Evolutionary conservation across 2,113 vertebrate genomes (phyloP), one percentile per base, ranked within the genome.

Genomic region (Penelope pileata): DNA sequence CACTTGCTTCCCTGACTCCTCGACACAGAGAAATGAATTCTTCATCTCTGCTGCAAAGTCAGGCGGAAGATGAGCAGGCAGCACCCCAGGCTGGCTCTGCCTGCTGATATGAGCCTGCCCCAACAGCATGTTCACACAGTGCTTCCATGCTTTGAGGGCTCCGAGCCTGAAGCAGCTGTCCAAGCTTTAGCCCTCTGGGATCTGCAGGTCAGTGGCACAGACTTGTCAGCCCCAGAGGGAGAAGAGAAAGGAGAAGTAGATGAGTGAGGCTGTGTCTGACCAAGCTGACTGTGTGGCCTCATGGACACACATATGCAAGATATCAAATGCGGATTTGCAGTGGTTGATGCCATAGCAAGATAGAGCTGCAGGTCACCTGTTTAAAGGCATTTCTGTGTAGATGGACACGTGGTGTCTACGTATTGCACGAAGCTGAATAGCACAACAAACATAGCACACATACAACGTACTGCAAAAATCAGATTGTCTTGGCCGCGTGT

Each of bases 291-390:
- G 22, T 34, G 0, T 4, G 30, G 21, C 3, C 16, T 9, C 0
- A 17, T 0, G 1, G 2, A 3, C 17, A 18, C 6, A 6, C 1
- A 14, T n/a, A 2, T 23, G 6, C 34, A 4, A 42, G 17, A 3
- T 13, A 48, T 40, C 19, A 8, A 6, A 4, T 3, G 40, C 13
- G 15, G 19, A 3, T 66, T 38, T 40, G 60, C 34, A 16, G 47
- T 2, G 32, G 23, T 6, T 50, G 48, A 3, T 43, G 42, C 48
- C 5, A 0, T 6, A 0, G 30, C 43, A 3, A 38, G 47, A 4
- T 26, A n/a, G 53, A 27, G 40, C 10, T 48, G 66, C 14, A 4
- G 26, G 23, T 34, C 51, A 1, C 40, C 32, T 12, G 9, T 32
- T 34, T 4, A 29, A 53, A 81, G 50, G 50, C 19, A 10, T 12